A percentile compares a stretch with the other conserved stretches of the same genome.
Evolutionary conservation across 1,140 invertebrate species (phyloP).

Genomic region (Brachionus calyciflorus): DNA sequence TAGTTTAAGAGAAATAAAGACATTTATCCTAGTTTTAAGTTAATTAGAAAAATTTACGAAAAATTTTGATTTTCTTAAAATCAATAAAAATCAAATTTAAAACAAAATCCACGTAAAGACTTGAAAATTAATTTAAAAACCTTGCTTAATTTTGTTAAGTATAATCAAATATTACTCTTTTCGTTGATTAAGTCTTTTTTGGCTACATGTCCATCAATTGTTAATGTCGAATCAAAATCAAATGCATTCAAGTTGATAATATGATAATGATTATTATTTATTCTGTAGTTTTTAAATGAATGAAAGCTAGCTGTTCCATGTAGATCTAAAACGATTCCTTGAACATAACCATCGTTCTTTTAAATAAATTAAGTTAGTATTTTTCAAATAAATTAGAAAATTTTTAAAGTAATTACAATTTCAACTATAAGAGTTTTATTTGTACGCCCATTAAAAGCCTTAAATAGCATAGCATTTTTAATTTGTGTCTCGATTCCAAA

Average conservation of each 20-base stretch:
- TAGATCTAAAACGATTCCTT: conserved; percentile 6
- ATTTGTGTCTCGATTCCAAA: conserved; percentile 23
- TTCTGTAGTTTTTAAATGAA: conserved; percentile 22
- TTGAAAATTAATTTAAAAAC: not conserved
- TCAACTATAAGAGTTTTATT: conserved; percentile 32
- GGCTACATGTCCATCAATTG: not conserved
- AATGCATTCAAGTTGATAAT: not conserved
- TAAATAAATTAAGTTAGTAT: not conserved
- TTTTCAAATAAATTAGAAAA: not conserved
- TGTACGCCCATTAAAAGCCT: not conserved
- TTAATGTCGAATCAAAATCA: conserved; percentile 1
- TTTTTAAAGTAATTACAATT: not conserved
- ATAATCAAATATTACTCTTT: conserved; percentile 13
- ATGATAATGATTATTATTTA: conserved; percentile 22
- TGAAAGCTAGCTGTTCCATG: conserved; percentile 16
- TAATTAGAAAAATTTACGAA: too few relatives aligned
- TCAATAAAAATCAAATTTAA: too few relatives aligned
- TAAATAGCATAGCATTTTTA: conserved; percentile 17
- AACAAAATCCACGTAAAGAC: too few relatives aligned
- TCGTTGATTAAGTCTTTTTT: not conserved
- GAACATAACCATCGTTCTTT: conserved; percentile 24
- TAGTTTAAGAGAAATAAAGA: not conserved
- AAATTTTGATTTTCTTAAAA: too few relatives aligned
- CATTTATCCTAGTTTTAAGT: not conserved
- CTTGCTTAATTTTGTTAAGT: not conserved